Percentiles rank a stretch among this genome's conserved stretches.
phyloP scores from a whole-genome alignment of 2,797 vertebrate genomes.

The Crypturellus tataupa region DNA sequence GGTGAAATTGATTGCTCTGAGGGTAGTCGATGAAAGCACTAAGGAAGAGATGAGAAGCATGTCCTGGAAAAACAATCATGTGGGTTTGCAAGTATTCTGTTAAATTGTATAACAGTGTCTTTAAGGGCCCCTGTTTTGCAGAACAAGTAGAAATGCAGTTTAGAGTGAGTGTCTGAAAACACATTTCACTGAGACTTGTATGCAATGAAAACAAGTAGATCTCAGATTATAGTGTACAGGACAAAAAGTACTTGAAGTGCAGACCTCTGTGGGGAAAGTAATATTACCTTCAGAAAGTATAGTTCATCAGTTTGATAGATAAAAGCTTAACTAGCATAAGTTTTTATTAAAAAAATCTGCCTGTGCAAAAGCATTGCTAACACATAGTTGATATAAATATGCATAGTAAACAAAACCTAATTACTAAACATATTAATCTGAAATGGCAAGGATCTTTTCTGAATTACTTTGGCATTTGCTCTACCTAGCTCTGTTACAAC shows the following conservation, averaged over 20 bases:
- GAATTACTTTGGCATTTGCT: not conserved
- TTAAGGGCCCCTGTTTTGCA: constrained; percentile 46
- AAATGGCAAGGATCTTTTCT: not conserved
- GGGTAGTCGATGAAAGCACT: not conserved
- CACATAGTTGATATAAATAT: not conserved
- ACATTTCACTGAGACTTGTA: constrained; percentile 54
- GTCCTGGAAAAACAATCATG: not conserved
- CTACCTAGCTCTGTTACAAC: not conserved
- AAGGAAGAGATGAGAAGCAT: not conserved
- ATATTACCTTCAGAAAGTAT: constrained; percentile 61
- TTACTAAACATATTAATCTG: not conserved
- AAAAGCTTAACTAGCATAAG: constrained; percentile 12
- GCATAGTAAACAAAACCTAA: not conserved
- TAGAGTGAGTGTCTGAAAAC: constrained; percentile 67
- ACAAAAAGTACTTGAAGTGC: constrained; percentile 65
- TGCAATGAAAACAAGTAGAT: not conserved
- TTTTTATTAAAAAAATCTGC: not conserved
- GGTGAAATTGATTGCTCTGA: not conserved
- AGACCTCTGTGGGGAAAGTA: constrained; percentile 29
- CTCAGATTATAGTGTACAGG: constrained; percentile 33
- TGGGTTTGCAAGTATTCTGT: not conserved
- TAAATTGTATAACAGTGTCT: constrained; percentile 4
- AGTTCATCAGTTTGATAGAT: constrained; percentile 29
- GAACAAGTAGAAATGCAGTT: constrained; percentile 36
- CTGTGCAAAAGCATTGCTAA: not conserved